Conservation (phyloP, 2,888 invertebrate species). For the Leptinotarsa haldemani region DNA sequence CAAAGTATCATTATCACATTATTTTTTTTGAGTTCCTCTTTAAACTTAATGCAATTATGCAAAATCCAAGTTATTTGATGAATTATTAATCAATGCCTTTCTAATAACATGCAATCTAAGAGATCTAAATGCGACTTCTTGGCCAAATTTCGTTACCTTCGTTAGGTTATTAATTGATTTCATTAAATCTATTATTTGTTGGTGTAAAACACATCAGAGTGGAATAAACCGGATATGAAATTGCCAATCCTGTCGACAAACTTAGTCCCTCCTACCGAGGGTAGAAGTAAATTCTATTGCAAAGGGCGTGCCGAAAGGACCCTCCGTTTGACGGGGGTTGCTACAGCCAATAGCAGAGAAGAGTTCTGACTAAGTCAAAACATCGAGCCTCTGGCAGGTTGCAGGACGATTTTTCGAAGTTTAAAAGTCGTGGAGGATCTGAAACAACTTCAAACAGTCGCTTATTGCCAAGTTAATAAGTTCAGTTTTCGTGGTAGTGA, state of each 20-base stretch:
- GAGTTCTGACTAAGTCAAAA: slow-evolving; percentile 43
- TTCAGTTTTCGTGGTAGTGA: slow-evolving; percentile 18
- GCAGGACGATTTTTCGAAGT: slow-evolving; percentile 26
- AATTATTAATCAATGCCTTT: no score
- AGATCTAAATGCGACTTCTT: no score
- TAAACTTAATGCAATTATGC: no score
- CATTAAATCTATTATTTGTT: no score
- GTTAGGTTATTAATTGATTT: no score
- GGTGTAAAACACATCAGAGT: no score
- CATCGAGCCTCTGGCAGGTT: slow-evolving; percentile 46
- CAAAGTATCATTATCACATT: no score
- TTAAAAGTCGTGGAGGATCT: slow-evolving; percentile 43
- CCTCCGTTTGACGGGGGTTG: slow-evolving; percentile 31
- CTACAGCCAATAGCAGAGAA: slow-evolving; percentile 46
- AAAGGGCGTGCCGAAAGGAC: slow-evolving; percentile 38
- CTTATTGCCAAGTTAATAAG: slow-evolving; percentile 26
- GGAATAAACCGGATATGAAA: neutral
- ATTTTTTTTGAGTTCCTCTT: no score
- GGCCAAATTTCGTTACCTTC: no score
- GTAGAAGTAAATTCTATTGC: slow-evolving; percentile 22
- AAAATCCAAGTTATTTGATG: no score
- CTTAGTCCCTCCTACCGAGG: slow-evolving; percentile 41
- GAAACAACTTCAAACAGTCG: slow-evolving; percentile 40
- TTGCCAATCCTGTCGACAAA: slow-evolving; percentile 18
- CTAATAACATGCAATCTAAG: no score